A percentile compares a stretch with the other conserved stretches of the same genome.
These are phyloP conservation scores for Bombus pascuorum DNA, from an alignment of 1,140 invertebrate genomes.

Conservation along the genomic window DNA sequence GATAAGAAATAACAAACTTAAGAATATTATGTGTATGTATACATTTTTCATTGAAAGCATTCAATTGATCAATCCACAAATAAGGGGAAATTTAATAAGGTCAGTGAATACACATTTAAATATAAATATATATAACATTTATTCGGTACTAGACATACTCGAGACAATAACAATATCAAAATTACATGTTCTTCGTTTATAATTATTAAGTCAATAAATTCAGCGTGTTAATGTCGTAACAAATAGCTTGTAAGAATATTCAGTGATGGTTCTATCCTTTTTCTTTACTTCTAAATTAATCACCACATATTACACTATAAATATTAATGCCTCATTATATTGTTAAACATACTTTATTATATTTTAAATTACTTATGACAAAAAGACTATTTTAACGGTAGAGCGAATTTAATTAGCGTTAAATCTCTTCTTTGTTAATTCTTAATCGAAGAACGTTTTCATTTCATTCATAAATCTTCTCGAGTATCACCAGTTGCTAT, in stretches of 20 bases:
- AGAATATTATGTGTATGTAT: background rate
- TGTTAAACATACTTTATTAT: background rate
- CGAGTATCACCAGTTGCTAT: slow-evolving; percentile 84
- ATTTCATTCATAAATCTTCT: slow-evolving; percentile 68
- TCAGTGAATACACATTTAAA: background rate
- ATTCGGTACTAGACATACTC: background rate
- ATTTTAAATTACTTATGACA: background rate
- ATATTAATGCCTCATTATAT: background rate
- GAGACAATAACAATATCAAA: slow-evolving; percentile 23
- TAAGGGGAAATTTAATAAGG: background rate
- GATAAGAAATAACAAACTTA: slow-evolving; percentile 53
- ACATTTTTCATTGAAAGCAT: background rate
- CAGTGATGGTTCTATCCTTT: background rate
- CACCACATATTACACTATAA: background rate
- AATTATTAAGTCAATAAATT: background rate
- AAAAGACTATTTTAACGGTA: background rate
- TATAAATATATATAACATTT: slow-evolving; percentile 37
- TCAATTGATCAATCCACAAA: background rate
- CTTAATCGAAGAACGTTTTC: background rate
- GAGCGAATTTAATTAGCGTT: background rate
- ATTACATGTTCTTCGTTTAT: background rate
- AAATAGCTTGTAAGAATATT: background rate
- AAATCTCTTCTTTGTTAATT: background rate
- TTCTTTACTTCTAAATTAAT: slow-evolving; percentile 4
- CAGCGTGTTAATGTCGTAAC: background rate